phyloP scores from a whole-genome alignment of 92 coral and sea anemone species.

The Parazoanthus darwini region DNA sequence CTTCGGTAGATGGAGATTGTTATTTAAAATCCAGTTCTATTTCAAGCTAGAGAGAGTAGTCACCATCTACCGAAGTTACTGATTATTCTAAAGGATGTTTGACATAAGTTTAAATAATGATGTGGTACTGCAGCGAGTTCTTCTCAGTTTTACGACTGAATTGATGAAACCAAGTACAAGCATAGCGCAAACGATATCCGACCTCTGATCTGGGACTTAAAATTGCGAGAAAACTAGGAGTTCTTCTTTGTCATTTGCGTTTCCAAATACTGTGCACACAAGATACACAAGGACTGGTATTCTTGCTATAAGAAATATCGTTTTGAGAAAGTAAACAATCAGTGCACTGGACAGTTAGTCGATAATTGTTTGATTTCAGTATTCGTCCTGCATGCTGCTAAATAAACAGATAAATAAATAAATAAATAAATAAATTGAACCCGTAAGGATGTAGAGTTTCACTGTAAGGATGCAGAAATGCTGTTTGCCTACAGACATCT shows the following conservation, averaged over 20 bases:
- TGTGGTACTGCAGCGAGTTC: too few species aligned
- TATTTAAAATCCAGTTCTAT: too few species aligned
- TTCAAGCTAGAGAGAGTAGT: too few species aligned
- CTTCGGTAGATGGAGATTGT: too few species aligned
- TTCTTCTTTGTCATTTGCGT: neutral
- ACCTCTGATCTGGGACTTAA: neutral
- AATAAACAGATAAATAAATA: too few species aligned
- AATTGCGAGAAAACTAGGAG: neutral
- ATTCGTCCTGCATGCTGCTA: neutral
- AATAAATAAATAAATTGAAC: too few species aligned
- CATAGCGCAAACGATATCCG: neutral
- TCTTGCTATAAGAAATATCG: neutral
- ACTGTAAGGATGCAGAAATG: neutral
- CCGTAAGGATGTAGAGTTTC: neutral
- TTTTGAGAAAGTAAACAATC: neutral
- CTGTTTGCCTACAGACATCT: neutral
- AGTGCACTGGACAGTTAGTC: too few species aligned
- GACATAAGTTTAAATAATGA: too few species aligned
- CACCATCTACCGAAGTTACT: too few species aligned
- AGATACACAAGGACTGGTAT: neutral
- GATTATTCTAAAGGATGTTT: too few species aligned
- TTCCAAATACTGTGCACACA: neutral
- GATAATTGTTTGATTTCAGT: neutral
- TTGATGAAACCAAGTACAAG: too few species aligned
- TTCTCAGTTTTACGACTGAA: too few species aligned